Evolutionary conservation across 2,888 invertebrate species (phyloP), one percentile per base, ranked within the genome.

Genomic region (Microctonus brassicae): DNA sequence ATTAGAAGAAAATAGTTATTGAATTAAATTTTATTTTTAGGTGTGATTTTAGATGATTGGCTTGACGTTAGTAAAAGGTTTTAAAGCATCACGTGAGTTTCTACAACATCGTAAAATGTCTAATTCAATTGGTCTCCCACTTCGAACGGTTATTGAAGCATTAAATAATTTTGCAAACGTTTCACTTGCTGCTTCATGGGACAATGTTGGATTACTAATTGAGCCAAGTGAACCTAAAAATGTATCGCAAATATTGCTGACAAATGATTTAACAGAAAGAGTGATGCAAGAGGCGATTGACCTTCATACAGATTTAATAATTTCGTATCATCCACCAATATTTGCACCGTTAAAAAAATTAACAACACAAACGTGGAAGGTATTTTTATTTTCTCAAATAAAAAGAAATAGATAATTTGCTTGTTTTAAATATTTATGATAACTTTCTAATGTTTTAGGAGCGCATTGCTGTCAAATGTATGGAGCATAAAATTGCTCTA

Each of bases 281-380:
- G 97, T 98, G 0, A 91, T 97, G 81, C 86, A 93, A 24, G 98
- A 97, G 89, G 96, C 97, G 0, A 83, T 94, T 3, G 86, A 89
- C 1, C 86, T 90, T 65, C 90, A 91, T 17, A 91, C 91, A 65
- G 93, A 96, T 85, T 88, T 98, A 88, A 96, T 98, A 70, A 90
- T 98, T 70, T 94, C 97, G 0, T 98, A 98, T 87, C 98, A 98
- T 89, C 98, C 98, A n/a, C 97, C 97, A 20, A 95, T 98, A 84
- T 98, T 98, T 88, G 89, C 90, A 13, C 93, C 96, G 6, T 80
- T 98, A 67, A 97, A 96, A 84, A 90, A 93, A 42, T 89, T 98
- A 47, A 92, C 93, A 1, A 89, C 86, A 67, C 79, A 80, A 20
- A 86, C 86, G 11, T 92, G 92, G 95, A 91, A 94, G 91, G 94